Base-by-base conservation (phyloP, 2,888 invertebrate species). In the Synergus itoensis region DNA sequence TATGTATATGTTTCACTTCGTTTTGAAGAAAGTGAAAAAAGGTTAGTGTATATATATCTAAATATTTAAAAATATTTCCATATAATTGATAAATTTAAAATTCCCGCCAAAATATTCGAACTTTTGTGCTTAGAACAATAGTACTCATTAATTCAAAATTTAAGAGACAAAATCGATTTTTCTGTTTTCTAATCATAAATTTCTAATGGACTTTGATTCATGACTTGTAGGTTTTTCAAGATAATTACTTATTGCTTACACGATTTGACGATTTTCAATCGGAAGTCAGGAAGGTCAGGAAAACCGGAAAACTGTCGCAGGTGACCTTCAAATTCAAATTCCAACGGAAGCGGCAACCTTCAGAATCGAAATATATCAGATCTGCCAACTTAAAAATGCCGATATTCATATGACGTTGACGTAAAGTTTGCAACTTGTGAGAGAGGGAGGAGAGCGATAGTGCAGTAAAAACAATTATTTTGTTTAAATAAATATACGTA, bases 401-500 rank as follows among this genome's bases (percentile, higher is more conserved):
- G n/a, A n/a, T n/a, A 28, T 28, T 28, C 28, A 28, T 28, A 28
- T 28, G 28, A 28, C 3, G 28, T 28, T 28, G 28, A 28, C 28
- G 28, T 28, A 28, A 28, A 28, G 28, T 28, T 28, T 28, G 28
- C 28, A 28, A 3, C 28, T 28, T 28, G 28, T 3, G 3, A 28
- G 36, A 36, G 36, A 36, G 36, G 36, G 36, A 36, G 36, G 36
- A 36, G 36, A 36, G 36, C 36, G 36, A 36, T 7, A 36, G 36
- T 28, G 21, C 8, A 28, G 21, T 48, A 12, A 69, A 69, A 69
- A 69, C 69, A 69, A 45, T 48, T 14, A 16, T 16, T 69, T 69
- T 69, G 9, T 45, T 0, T 16, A 12, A 48, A 14, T 69, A 69
- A 69, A 69, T 67, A 67, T 28, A 18, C 53, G 8, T 48, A 28